Conservation (phyloP, 2,113 vertebrate genomes). For the Oryzias javanicus region DNA sequence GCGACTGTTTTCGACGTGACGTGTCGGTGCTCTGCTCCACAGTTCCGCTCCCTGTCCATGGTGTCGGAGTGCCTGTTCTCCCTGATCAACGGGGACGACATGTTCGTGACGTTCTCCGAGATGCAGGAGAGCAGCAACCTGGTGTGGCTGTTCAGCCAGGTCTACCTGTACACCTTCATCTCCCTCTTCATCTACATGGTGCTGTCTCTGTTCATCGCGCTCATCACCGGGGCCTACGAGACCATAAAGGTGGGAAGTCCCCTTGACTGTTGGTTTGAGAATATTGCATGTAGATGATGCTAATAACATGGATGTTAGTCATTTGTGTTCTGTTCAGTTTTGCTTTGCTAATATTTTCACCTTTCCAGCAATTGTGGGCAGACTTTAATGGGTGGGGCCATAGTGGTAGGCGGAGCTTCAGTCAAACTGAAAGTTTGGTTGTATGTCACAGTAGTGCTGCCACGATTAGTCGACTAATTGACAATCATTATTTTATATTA, state of each 20-base stretch:
- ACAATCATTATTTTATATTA: too few species aligned
- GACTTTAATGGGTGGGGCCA: too few species aligned
- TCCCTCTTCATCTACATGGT: conserved; percentile 99
- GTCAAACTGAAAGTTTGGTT: too few species aligned
- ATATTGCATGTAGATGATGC: too few species aligned
- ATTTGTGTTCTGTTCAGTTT: too few species aligned
- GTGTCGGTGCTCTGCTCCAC: neutral
- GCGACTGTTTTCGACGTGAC: too few species aligned
- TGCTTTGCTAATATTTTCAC: too few species aligned
- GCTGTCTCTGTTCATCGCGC: conserved; percentile 94
- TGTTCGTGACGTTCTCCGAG: conserved; percentile 77
- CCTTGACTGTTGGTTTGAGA: neutral
- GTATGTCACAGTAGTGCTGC: too few species aligned
- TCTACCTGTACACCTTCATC: conserved; percentile 95
- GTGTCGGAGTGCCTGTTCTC: conserved; percentile 93
- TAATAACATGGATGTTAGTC: too few species aligned
- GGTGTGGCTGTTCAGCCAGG: conserved; percentile 83
- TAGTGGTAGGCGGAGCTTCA: too few species aligned
- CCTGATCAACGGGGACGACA: conserved; percentile 80
- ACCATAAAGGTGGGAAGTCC: conserved; percentile 87
- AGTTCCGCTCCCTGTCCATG: conserved; percentile 93
- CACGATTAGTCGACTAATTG: too few species aligned
- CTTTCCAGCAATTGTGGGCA: too few species aligned
- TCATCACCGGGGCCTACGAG: conserved; percentile 95
- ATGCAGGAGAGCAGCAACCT: conserved; percentile 74